Percentiles rank a stretch among this genome's conserved stretches.
Evolutionary conservation across 2,113 vertebrate species (phyloP).

Genomic region (Gavia stellata): DNA sequence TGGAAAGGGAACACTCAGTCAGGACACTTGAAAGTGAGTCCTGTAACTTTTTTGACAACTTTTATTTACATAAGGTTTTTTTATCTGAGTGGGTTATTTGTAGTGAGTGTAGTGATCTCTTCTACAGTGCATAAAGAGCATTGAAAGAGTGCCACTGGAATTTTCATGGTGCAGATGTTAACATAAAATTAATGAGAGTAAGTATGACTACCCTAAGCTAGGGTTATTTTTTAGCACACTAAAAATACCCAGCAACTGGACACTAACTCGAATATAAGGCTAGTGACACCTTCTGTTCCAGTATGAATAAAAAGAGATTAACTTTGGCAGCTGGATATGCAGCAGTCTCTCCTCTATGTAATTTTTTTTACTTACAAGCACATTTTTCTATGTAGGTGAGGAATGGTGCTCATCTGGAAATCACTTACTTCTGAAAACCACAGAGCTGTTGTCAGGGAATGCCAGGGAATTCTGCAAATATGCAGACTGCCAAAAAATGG

Average conservation of each 20-base stretch:
- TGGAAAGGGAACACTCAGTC: background rate
- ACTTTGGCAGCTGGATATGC: background rate
- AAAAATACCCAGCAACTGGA: background rate
- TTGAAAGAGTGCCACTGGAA: background rate
- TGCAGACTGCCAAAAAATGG: background rate
- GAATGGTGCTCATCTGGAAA: slow-evolving; percentile 47
- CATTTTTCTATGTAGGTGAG: slow-evolving; percentile 60
- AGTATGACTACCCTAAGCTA: background rate
- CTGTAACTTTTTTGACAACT: background rate
- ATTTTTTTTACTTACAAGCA: background rate
- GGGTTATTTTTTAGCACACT: background rate
- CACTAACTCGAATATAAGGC: background rate
- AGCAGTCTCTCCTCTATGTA: background rate
- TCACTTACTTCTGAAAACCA: background rate
- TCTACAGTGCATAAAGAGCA: background rate
- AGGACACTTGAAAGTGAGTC: background rate
- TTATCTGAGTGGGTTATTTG: background rate
- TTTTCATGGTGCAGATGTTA: background rate
- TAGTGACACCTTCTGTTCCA: background rate
- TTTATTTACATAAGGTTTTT: background rate
- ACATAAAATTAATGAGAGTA: background rate
- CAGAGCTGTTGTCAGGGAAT: background rate
- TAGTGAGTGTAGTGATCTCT: background rate
- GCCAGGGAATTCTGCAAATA: slow-evolving; percentile 8
- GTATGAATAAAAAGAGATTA: background rate